Evolutionary conservation across 2,888 invertebrate species (phyloP).

Genomic region (Athalia rosae): DNA sequence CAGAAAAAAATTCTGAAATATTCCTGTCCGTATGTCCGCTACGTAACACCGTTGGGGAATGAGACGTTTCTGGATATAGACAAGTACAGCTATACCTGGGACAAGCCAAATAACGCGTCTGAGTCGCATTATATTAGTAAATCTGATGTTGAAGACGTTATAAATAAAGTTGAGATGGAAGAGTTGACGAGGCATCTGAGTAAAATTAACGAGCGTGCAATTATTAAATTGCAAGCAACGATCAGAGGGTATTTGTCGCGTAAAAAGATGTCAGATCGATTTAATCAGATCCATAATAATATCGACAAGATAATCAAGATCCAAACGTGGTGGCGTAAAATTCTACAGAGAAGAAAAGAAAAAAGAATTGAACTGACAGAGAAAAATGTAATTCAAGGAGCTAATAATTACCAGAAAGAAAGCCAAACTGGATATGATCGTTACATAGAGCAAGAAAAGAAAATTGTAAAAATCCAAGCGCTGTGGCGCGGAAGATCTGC

Average conservation of each 20-base stretch:
- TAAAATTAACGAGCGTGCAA: constrained; percentile 72
- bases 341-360: constrained; percentile 73
- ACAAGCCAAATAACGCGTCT: constrained; percentile 59
- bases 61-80: constrained; percentile 65
- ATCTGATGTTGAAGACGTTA: constrained; percentile 70
- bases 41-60: constrained; percentile 60
- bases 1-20: constrained; percentile 47
- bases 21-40: constrained; percentile 60
- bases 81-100: constrained; percentile 64
- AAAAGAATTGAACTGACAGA: constrained; percentile 51
- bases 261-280: constrained; percentile 72
- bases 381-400: constrained; percentile 61
- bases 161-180: constrained; percentile 74
- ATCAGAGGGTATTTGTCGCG: constrained; percentile 79
- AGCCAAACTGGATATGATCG: constrained; percentile 74
- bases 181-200: constrained; percentile 69
- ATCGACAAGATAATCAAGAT: constrained; percentile 74
- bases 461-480: constrained; percentile 81
- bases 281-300: constrained; percentile 73
- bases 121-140: constrained; percentile 62
- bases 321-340: constrained; percentile 80
- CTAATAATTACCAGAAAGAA: constrained; percentile 70
- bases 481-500: constrained; percentile 81
- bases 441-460: constrained; percentile 77
- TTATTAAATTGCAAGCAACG: constrained; percentile 78